Base-by-base conservation (phyloP, 2,888 invertebrate genomes). In the Ichneumoninae sp. region DNA sequence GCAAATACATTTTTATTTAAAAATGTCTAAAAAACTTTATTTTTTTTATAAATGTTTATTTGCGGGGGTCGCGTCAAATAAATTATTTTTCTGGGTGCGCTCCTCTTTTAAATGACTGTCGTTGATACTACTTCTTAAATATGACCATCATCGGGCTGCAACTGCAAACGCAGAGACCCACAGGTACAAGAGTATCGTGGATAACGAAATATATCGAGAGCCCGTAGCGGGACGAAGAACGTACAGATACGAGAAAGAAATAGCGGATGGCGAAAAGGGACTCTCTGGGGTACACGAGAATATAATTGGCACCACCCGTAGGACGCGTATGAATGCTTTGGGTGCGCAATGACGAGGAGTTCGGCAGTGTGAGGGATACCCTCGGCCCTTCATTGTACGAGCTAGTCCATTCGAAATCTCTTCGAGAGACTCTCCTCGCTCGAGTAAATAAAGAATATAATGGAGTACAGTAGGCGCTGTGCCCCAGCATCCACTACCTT, bases 251-350 rank as follows among this genome's bases (percentile, higher is more conserved):
- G 52, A 73, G 76, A 73, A 33, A 16, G 70, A 36, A 75, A 33
- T 63, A 33, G 50, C 40, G 57, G 13, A 77, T 47, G 47, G 33
- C 77, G 54, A 85, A 74, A 70, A 78, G 66, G 22, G 52, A 50
- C 22, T 73, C 54, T 77, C 71, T 76, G 70, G 66, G 83, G 82
- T 88, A 89, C 86, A 92, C 88, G 91, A 91, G 91, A 89, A 89
- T 91, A 91, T 92, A 92, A 92, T 92, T 91, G 91, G 89, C 91
- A 89, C 87, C 87, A 85, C 85, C 86, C 83, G 85, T 87, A 75
- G 81, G 54, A 85, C 68, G 75, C 71, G 79, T 82, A 75, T 79
- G 71, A 79, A 85, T 85, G 81, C 70, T 57, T 68, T 78, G 74
- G 78, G 65, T 50, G 60, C 47, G 50, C 63, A 16, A 33, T 36